phyloP scores from a whole-genome alignment of 2,888 invertebrate genomes.

The Clusia tigrina region DNA sequence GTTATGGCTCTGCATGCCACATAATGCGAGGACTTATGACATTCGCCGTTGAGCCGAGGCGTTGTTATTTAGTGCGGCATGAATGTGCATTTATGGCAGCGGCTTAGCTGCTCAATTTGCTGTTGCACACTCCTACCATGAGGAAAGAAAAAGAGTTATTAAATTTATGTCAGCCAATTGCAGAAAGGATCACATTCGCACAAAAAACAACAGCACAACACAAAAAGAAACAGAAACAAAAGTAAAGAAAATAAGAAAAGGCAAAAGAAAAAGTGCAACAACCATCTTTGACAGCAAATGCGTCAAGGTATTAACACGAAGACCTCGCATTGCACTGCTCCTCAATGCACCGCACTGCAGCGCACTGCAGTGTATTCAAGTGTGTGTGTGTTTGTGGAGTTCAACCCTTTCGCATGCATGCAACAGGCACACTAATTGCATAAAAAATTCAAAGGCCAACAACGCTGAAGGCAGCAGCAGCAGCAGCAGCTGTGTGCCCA shows the following conservation, averaged over 20 bases:
- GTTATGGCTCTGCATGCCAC: background rate
- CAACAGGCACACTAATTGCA: conserved; percentile 11
- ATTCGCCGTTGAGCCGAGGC: background rate
- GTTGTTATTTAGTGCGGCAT: too few species aligned
- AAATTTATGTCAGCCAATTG: background rate
- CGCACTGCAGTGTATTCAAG: too few species aligned
- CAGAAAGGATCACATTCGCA: background rate
- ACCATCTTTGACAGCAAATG: background rate
- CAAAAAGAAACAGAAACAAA: background rate
- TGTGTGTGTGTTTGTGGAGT: background rate
- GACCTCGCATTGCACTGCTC: background rate
- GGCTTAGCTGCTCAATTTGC: background rate
- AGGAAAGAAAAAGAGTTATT: background rate
- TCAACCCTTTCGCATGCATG: background rate
- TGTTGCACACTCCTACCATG: background rate
- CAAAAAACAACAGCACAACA: background rate
- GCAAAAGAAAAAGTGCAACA: background rate
- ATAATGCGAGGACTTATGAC: conserved; percentile 2
- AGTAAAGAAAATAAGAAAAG: background rate
- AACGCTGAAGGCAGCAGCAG: background rate
- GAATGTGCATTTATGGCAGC: too few species aligned
- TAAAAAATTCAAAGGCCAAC: background rate
- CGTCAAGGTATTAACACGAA: too few species aligned
- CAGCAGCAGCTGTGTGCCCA: background rate
- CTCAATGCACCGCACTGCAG: background rate